Base-by-base conservation (phyloP, 2,797 vertebrate genomes). In the Chlorospingus flavigularis region DNA sequence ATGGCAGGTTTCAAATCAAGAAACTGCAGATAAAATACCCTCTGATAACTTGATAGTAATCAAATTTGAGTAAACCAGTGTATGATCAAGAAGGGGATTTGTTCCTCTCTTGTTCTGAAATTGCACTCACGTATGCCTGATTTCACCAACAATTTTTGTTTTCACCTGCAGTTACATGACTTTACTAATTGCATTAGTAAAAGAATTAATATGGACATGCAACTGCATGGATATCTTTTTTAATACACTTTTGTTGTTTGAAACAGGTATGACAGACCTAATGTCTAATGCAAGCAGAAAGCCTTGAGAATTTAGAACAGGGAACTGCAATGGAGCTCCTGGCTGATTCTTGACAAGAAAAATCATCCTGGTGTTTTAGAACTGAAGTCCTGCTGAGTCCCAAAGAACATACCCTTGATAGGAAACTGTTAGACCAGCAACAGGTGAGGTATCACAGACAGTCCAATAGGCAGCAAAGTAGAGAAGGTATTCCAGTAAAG, bases 351-450 rank as follows among this genome's bases (percentile, higher is more conserved):
- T 55, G 67, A 42, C 51, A 78, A 45, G 30, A 76, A 88, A 62
- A 86, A 62, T 33, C 30, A 67, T 77, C 67, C 31, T 16, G 1
- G 6, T 53, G 18, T 45, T 62, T 81, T 40, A 85, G 88, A 58
- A 55, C 33, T 58, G 42, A 94, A 85, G 42, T 57, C 39, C n/a
- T 84, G 35, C 67, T 55, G 40, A 43, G 31, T 71, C 42, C 76
- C 57, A 71, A 86, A 85, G 45, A 90, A 89, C 87, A 0, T 97
- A 98, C 97, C 97, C 97, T 92, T 97, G 92, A 65, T 97, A 98
- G 35, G 97, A 96, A 87, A 97, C 72, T 20, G 97, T 97, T 71
- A 98, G 93, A 43, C 97, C 97, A 66, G 97, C 97, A 57, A 98
- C 95, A 13, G 94, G 58, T 55, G 94, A 76, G 88, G 96, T 94